Percentiles rank a stretch among this genome's conserved stretches.
Conservation (phyloP, 2,797 vertebrate genomes). For the Megaceryle alcyon region DNA sequence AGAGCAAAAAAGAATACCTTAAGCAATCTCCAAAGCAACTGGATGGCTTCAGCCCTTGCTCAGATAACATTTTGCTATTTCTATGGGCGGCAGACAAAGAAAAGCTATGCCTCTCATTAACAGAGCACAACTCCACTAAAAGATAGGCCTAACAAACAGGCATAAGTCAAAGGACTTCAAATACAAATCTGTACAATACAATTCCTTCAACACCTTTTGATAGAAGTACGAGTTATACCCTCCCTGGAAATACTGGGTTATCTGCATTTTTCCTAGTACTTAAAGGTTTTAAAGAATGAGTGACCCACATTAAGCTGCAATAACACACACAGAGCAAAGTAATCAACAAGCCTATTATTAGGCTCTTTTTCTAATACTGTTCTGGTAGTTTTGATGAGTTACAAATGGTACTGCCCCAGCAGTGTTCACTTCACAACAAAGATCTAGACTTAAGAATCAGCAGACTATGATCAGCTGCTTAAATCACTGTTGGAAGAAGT, state of each 20-base stretch:
- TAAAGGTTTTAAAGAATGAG: background rate
- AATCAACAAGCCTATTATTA: background rate
- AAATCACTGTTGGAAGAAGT: background rate
- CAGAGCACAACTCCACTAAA: background rate
- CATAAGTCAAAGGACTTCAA: background rate
- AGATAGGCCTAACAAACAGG: background rate
- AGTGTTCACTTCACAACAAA: background rate
- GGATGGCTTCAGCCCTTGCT: background rate
- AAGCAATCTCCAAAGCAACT: background rate
- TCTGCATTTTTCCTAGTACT: background rate
- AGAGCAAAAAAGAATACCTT: background rate
- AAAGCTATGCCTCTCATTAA: background rate
- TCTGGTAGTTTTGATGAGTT: background rate
- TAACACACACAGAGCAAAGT: background rate
- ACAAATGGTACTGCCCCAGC: background rate
- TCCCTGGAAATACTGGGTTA: background rate
- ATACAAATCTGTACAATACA: background rate
- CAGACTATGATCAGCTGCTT: background rate
- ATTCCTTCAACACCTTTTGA: background rate
- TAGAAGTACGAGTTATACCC: background rate
- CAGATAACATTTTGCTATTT: conserved; percentile 9
- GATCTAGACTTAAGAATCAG: background rate
- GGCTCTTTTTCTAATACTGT: background rate
- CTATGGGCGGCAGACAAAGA: background rate
- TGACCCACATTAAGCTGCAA: background rate